Percentiles rank a stretch among this genome's conserved stretches.
Conservation (phyloP, 2,888 invertebrate species). For the Trichacis sp. region DNA sequence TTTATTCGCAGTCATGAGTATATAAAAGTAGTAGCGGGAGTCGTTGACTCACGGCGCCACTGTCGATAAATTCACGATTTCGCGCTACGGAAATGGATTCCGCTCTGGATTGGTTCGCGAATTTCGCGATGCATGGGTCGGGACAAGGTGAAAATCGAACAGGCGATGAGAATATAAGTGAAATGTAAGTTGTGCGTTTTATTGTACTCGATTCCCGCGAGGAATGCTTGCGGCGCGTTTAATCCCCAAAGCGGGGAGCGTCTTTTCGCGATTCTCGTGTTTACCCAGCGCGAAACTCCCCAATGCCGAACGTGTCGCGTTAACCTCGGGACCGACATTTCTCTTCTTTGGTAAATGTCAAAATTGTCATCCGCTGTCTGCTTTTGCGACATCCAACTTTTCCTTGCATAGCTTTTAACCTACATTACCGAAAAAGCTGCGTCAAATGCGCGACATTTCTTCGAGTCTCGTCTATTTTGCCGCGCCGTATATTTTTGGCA, state of each 20-base stretch:
- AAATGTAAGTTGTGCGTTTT: slow-evolving; percentile 55
- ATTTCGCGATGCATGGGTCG: slow-evolving; percentile 44
- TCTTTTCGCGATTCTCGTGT: slow-evolving; percentile 4
- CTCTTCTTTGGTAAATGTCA: slow-evolving; percentile 47
- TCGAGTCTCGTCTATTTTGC: no score
- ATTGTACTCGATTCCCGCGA: no score
- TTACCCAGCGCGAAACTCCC: slow-evolving; percentile 25
- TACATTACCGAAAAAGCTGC: no score
- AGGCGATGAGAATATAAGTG: slow-evolving; percentile 51
- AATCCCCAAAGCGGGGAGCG: no score
- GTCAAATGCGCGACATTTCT: no score
- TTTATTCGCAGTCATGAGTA: no score
- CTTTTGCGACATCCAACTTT: slow-evolving; percentile 39
- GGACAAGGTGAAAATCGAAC: slow-evolving; percentile 51
- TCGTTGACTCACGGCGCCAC: slow-evolving; percentile 19
- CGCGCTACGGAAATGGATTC: no score
- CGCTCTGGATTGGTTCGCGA: slow-evolving; percentile 11
- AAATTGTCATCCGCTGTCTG: slow-evolving; percentile 40
- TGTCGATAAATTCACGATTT: no score
- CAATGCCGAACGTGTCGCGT: slow-evolving; percentile 46
- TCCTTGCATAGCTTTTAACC: no score
- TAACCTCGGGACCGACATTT: slow-evolving; percentile 45
- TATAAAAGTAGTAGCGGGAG: slow-evolving; percentile 28
- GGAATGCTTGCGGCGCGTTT: no score
- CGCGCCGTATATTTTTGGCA: no score